A percentile compares a stretch with the other conserved stretches of the same genome.
These are phyloP conservation scores for Hirundo rustica DNA, from an alignment of 2,797 vertebrate species.

Conservation along the genomic window DNA sequence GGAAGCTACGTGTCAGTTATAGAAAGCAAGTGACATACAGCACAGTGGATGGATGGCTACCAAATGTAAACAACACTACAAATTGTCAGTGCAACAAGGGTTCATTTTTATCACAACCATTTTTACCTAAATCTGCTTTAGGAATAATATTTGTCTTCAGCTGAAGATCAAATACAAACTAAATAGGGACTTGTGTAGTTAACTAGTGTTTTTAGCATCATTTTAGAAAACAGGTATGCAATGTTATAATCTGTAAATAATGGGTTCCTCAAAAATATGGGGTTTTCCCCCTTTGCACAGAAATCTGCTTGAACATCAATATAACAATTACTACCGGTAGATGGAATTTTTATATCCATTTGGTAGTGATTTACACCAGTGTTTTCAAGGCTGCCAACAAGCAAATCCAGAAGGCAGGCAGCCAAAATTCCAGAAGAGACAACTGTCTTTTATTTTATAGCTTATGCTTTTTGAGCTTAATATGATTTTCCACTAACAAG, in stretches of 20 bases:
- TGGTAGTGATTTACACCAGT: constrained; percentile 77
- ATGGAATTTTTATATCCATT: constrained; percentile 79
- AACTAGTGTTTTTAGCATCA: background rate
- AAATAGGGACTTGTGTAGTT: background rate
- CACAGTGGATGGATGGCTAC: background rate
- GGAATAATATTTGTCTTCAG: background rate
- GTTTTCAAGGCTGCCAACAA: constrained; percentile 74
- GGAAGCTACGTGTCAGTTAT: background rate
- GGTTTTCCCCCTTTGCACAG: constrained; percentile 46
- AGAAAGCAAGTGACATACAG: background rate
- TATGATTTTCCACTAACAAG: constrained; percentile 79
- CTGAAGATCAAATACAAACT: background rate
- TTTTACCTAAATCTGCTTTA: background rate
- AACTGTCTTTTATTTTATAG: constrained; percentile 79
- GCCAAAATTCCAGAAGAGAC: constrained; percentile 76
- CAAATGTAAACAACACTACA: background rate
- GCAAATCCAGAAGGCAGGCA: constrained; percentile 74
- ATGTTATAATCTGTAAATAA: constrained; percentile 33
- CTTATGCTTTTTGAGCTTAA: constrained; percentile 75
- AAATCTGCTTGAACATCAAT: constrained; percentile 69
- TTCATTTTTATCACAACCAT: background rate
- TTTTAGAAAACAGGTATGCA: constrained; percentile 2
- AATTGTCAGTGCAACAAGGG: background rate
- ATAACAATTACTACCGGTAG: constrained; percentile 68
- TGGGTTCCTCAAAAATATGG: constrained; percentile 4